A percentile compares a stretch with the other conserved stretches of the same genome.
Evolutionary conservation across 2,113 vertebrate genomes (phyloP).

Genomic region (Crotalus tigris): DNA sequence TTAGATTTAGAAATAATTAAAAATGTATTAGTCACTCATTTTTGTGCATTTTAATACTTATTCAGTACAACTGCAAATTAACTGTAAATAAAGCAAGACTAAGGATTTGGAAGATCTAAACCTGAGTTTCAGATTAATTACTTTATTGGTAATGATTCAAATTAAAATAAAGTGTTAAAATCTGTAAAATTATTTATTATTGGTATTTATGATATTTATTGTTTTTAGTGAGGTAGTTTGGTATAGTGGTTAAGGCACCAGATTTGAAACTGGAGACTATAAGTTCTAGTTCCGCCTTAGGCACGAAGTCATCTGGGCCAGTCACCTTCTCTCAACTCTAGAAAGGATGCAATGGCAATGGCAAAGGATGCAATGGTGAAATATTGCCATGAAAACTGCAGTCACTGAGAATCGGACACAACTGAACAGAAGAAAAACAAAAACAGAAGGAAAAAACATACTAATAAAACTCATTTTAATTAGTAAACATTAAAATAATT

Average conservation of each 20-base stretch:
- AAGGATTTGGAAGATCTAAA: neutral
- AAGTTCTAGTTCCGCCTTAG: neutral
- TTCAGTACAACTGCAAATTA: neutral
- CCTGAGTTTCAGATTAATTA: neutral
- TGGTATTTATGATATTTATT: neutral
- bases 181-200: neutral
- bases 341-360: neutral
- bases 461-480: neutral
- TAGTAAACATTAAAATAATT: neutral
- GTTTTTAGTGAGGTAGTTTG: neutral
- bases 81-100: neutral
- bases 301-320: neutral
- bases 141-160: neutral
- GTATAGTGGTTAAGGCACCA: neutral
- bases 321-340: neutral
- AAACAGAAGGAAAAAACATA: neutral
- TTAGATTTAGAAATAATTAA: neutral
- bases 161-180: neutral
- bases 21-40: neutral
- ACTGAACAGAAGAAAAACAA: neutral
- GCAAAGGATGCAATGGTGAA: no score
- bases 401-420: neutral
- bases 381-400: neutral
- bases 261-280: neutral
- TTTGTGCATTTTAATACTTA: neutral